A percentile compares a stretch with the other conserved stretches of the same genome.
These are phyloP conservation scores for Antheraea mylitta DNA, from an alignment of 1,140 invertebrate species.

Conservation along the genomic window DNA sequence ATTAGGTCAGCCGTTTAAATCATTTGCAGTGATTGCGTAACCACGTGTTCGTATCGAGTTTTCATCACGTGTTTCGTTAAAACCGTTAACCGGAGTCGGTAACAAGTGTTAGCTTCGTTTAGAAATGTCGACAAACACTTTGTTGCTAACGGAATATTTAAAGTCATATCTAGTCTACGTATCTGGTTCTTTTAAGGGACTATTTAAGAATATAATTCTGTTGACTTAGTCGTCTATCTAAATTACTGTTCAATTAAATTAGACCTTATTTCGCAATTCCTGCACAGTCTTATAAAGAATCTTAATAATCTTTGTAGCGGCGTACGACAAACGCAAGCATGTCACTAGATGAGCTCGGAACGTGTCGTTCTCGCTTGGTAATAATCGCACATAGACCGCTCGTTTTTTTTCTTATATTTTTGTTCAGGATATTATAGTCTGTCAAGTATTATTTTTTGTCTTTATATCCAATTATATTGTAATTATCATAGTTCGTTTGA, in stretches of 20 bases:
- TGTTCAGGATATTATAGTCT: not conserved
- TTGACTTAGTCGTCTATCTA: too few species aligned
- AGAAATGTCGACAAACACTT: constrained; percentile 19
- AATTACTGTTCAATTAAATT: too few species aligned
- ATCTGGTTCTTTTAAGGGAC: too few species aligned
- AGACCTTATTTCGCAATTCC: too few species aligned
- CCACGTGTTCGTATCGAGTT: constrained; percentile 21
- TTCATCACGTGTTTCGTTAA: constrained; percentile 31
- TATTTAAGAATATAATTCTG: too few species aligned
- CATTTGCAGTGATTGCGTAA: constrained; percentile 28
- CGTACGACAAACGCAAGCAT: constrained; percentile 12
- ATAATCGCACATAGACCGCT: too few species aligned
- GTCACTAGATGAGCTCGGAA: constrained; percentile 15
- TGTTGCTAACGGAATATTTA: constrained; percentile 15
- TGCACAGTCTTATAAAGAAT: too few species aligned
- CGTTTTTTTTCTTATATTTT: too few species aligned
- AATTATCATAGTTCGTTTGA: too few species aligned
- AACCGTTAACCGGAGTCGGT: constrained; percentile 26
- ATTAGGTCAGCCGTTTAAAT: constrained; percentile 33
- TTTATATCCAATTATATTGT: not conserved
- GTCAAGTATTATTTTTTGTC: not conserved
- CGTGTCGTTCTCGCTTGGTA: too few species aligned
- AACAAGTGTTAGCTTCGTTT: constrained; percentile 28
- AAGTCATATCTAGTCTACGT: not conserved
- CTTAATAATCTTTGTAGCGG: not conserved